Evolutionary conservation across 2,113 vertebrate species (phyloP).

Genomic region (Aspidoscelis tigris): DNA sequence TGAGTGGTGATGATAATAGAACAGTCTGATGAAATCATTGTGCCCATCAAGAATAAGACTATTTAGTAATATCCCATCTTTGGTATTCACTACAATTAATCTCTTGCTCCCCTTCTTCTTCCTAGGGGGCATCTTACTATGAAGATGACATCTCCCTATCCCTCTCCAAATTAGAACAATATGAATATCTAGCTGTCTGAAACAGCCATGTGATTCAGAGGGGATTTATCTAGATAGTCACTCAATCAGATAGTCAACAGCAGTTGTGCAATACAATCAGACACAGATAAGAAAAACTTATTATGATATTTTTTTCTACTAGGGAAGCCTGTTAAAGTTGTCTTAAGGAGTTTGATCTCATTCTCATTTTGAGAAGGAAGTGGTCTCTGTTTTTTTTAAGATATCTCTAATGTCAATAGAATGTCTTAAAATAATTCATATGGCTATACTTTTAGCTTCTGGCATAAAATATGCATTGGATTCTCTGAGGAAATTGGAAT

Average conservation of each 20-base stretch:
- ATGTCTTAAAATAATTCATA: neutral
- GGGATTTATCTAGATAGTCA: conserved; percentile 15
- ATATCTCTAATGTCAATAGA: neutral
- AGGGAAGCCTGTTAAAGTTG: conserved; percentile 4
- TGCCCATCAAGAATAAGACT: conserved; percentile 16
- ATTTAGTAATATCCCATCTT: conserved; percentile 1
- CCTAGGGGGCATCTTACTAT: neutral
- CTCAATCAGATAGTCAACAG: conserved; percentile 2
- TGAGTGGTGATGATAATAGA: conserved; percentile 6
- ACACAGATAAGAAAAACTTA: conserved; percentile 16
- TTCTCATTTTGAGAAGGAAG: conserved; percentile 30
- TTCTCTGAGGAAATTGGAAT: neutral
- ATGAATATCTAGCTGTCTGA: conserved; percentile 14
- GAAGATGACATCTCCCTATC: neutral
- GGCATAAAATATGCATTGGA: neutral
- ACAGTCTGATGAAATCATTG: neutral
- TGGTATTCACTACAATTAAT: conserved; percentile 10
- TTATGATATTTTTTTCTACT: conserved; percentile 22
- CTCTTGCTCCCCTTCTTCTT: neutral
- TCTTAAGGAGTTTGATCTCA: conserved; percentile 9
- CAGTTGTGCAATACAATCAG: conserved; percentile 34
- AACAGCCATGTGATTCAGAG: neutral
- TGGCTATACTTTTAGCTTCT: neutral
- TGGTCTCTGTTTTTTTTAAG: conserved; percentile 1
- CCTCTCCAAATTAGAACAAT: conserved; percentile 9